Evolutionary conservation across 2,888 invertebrate species (phyloP).

Genomic region (Lycophotia porphyrea): DNA sequence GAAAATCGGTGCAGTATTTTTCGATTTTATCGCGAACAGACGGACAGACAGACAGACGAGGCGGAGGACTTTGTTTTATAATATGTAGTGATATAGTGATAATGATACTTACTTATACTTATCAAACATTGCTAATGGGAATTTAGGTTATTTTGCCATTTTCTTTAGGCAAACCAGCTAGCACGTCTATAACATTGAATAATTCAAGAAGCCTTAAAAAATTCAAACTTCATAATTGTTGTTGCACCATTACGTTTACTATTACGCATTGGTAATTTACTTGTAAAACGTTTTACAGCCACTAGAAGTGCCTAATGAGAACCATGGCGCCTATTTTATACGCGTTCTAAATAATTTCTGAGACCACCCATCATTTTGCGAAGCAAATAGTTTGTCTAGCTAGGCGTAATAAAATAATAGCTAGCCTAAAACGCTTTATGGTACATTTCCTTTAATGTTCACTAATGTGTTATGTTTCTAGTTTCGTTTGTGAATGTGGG

Average conservation of each 20-base stretch:
- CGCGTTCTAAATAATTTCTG: slow-evolving; percentile 8
- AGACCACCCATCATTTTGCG: slow-evolving; percentile 10
- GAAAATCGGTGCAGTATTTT: too few species aligned
- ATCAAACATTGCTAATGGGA: too few species aligned
- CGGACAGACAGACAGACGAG: too few species aligned
- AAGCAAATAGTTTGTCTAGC: slow-evolving; percentile 9
- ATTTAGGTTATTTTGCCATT: background rate
- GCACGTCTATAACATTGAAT: too few species aligned
- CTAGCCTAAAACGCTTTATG: background rate
- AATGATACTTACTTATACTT: too few species aligned
- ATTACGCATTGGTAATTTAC: background rate
- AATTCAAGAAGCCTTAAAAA: background rate
- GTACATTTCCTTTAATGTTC: slow-evolving; percentile 6
- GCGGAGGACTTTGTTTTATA: too few species aligned
- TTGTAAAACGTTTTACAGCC: background rate
- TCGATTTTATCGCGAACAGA: too few species aligned
- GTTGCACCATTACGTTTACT: background rate
- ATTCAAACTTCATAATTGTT: background rate
- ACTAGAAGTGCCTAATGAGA: slow-evolving; percentile 7
- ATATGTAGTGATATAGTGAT: too few species aligned
- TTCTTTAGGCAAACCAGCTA: background rate
- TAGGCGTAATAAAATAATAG: slow-evolving; percentile 7
- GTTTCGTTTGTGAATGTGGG: slow-evolving; percentile 14
- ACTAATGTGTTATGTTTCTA: background rate
- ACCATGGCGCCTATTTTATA: slow-evolving; percentile 21